Percentiles rank a stretch among this genome's conserved stretches.
Conservation (phyloP, 2,888 invertebrate species). For the Sarcophaga carnaria region DNA sequence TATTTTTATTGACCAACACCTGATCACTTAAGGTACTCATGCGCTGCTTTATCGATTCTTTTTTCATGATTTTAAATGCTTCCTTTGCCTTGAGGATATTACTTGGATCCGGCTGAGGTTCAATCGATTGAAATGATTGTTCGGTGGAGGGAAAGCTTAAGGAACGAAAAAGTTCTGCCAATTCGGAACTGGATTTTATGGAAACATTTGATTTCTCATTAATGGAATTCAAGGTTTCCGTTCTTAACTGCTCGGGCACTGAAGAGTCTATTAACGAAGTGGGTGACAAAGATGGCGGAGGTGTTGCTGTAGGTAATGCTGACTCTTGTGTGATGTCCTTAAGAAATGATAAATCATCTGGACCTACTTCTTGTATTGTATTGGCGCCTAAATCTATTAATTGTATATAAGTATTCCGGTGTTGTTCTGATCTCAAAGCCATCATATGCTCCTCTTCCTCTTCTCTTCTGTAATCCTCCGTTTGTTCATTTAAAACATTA, state of each 20-base stretch:
- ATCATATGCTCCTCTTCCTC: constrained; percentile 65
- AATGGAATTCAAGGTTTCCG: constrained; percentile 56
- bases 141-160: constrained; percentile 79
- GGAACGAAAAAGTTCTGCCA: constrained; percentile 80
- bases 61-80: constrained; percentile 69
- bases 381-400: constrained; percentile 74
- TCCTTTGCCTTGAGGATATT: constrained; percentile 44
- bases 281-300: constrained; percentile 80
- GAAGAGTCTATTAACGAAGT: constrained; percentile 73
- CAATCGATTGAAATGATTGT: constrained; percentile 64
- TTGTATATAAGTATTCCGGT: constrained; percentile 70
- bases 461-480: constrained; percentile 67
- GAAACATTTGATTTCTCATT: constrained; percentile 78
- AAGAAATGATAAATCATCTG: constrained; percentile 75
- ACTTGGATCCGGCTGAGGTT: constrained; percentile 36
- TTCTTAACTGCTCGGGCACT: constrained; percentile 55
- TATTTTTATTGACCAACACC: constrained; percentile 75
- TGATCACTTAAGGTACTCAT: constrained; percentile 81
- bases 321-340: constrained; percentile 75
- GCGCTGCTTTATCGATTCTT: constrained; percentile 75
- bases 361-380: constrained; percentile 66
- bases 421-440: constrained; percentile 65
- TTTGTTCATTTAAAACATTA: constrained; percentile 79
- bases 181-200: constrained; percentile 78
- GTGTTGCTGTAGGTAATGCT: constrained; percentile 76